Base-by-base conservation (phyloP, 2,113 vertebrate species). In the Ailuropoda melanoleuca region DNA sequence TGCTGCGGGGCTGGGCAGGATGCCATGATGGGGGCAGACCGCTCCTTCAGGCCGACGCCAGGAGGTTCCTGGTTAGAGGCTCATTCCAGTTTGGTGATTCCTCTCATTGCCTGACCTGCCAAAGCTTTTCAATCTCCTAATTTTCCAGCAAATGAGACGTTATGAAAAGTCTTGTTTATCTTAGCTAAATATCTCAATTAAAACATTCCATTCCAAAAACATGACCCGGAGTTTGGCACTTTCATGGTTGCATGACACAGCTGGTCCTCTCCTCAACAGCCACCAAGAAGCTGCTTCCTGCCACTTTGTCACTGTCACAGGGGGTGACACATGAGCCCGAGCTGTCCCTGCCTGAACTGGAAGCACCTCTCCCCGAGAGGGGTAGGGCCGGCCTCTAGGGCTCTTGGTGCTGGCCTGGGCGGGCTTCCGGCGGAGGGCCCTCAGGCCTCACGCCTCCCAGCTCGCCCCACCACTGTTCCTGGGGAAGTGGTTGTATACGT, bases 101-200 rank as follows among this genome's bases (percentile, higher is more conserved):
- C 23, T 62, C 74, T 66, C 21, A 0, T 4, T 0, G 2, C 14
- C 39, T 50, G 8, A 34, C 8, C 43, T 39, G 13, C 70, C 37
- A 8, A 39, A 29, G 17, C 4, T 58, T 70, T 68, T 66, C 77
- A 29, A 14, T 14, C 48, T 96, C 82, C 64, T 24, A 2, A 43
- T 48, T 70, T 96, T 83, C 90, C 94, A 94, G 90, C 80, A 83
- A 70, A 88, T 39, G 34, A 83, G 92, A 39, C 66, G 11, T 66
- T 75, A 50, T 92, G 85, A 84, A 80, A 96, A 81, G 11, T n/a
- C 78, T 56, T 93, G 86, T 94, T 97, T 94, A 93, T 98, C 85
- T 93, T 62, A 83, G 62, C 78, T 77, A 60, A 95, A 81, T 62
- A 93, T 96, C 90, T 77, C 68, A 81, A 53, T 96, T 85, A 90